phyloP scores from a whole-genome alignment of 2,113 vertebrate genomes.

The Odocoileus virginianus region DNA sequence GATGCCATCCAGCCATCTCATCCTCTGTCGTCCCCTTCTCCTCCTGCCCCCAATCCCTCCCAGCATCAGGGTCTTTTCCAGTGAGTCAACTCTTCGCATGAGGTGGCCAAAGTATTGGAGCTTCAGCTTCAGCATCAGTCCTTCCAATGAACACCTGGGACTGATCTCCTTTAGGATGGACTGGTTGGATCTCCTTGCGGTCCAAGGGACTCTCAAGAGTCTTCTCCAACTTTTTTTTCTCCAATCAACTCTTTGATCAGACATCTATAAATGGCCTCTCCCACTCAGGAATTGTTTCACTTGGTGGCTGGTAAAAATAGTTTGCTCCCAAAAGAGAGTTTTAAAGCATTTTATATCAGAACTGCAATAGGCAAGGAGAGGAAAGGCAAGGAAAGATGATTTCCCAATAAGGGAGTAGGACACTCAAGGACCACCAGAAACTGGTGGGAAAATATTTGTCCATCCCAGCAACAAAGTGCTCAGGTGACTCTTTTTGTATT shows the following conservation, averaged over 20 bases:
- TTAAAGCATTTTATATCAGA: neutral
- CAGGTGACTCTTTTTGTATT: neutral
- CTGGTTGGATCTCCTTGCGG: no score
- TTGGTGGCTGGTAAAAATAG: neutral
- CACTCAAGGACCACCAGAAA: neutral
- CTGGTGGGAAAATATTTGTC: neutral
- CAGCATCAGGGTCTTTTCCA: no score
- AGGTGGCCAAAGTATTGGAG: no score
- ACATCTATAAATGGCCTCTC: neutral
- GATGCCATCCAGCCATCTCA: no score
- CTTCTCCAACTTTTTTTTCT: no score
- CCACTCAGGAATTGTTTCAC: neutral
- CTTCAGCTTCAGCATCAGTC: no score
- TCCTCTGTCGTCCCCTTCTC: no score
- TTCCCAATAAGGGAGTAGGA: neutral
- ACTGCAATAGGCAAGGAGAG: neutral
- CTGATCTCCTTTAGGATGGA: no score
- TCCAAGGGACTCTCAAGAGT: no score
- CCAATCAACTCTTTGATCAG: neutral
- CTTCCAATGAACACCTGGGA: no score
- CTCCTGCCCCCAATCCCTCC: no score
- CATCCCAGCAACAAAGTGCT: neutral
- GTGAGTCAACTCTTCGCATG: no score
- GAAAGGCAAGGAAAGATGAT: neutral
- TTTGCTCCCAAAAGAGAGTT: neutral